Base-by-base conservation (phyloP, 1,140 invertebrate species). In the Drosophila kanapiae region DNA sequence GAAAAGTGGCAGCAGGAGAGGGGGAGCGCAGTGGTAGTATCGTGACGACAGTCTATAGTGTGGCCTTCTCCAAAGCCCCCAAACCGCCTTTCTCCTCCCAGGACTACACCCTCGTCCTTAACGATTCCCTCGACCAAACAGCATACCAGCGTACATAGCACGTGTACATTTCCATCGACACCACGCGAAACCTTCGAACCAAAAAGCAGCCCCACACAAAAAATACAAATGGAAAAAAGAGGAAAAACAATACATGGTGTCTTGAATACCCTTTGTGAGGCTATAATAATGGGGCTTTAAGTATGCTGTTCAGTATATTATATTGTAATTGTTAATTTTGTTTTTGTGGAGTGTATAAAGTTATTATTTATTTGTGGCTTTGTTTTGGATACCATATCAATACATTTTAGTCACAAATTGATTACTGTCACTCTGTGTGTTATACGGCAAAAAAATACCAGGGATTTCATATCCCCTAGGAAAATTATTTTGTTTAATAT, bases 121-220 rank as follows among this genome's bases (percentile, higher is more conserved):
- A 59, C 68, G 56, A 43, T 72, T 74, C 45, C 68, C 70, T 60
- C 68, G 54, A 31, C 70, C 67, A 74, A 51, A 42, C 58, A 74
- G 27, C 53, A 56, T 60, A 23, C 61, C 42, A 38, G 23, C 27
- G 10, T n/a, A 47, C 43, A 54, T n/a, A 72, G 81, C 81, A 84
- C 81, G 82, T 84, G 81, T 64, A 71, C 65, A 60, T 43, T 67
- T 58, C 67, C 81, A 76, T 80, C 60, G 75, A 84, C 77, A 72
- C 81, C 81, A 77, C 81, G 64, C 49, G 65, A 80, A 84, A 72
- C 81, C 82, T 84, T 84, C 81, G 70, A 74, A 72, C 53, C 53
- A 72, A 74, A 60, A 59, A 60, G 45, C 70, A 35, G 43, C 43
- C 31, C 29, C 47, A 59, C 14, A 58, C 31, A 56, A 72, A 64